Base-by-base conservation (phyloP, 2,888 invertebrate species). In the Thumatha senex region DNA sequence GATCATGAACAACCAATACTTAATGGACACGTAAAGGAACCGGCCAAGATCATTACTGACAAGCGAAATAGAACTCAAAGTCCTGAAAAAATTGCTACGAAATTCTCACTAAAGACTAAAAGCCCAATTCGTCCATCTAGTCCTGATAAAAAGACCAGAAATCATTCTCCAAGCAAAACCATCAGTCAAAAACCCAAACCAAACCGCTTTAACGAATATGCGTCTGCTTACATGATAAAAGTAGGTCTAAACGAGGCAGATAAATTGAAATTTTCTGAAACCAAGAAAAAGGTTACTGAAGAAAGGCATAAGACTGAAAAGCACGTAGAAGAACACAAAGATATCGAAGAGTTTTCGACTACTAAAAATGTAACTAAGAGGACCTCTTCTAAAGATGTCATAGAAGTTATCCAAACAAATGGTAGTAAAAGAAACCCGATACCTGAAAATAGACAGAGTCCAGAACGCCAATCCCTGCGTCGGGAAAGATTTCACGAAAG, bases 181-280 rank as follows among this genome's bases (percentile, higher is more conserved):
- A 48, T 70, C 0, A 54, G 78, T 46, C 67, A 80, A 1, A 90
- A 88, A 72, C 59, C 82, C 7, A 91, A 89, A 71, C 60, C 79
- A 0, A 89, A 83, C 52, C 86, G 87, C 36, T 89, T 92, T 47
- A 87, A 80, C 48, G 91, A 92, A 56, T 92, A 92, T 39, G 89
- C 92, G 7, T 78, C 89, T 7, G 92, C 92, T 35, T 92, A 92
- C 51, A 88, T 92, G 84, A 92, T 89, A 52, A 92, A 89, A 65
- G 85, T 90, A 1, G 89, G 91, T 1, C 63, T 89, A 1, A 84
- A 78, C 50, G 87, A 88, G 30, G 59, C 72, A 7, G 82, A 86
- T 7, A 89, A 89, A 65, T 57, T 75, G 0, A 84, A 77, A 58
- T 61, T 76, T 10, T 59, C 76, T 1, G 82, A 83, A 14, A 54